Evolutionary conservation across 2,113 vertebrate genomes (phyloP).

Genomic region (Scatophagus argus): DNA sequence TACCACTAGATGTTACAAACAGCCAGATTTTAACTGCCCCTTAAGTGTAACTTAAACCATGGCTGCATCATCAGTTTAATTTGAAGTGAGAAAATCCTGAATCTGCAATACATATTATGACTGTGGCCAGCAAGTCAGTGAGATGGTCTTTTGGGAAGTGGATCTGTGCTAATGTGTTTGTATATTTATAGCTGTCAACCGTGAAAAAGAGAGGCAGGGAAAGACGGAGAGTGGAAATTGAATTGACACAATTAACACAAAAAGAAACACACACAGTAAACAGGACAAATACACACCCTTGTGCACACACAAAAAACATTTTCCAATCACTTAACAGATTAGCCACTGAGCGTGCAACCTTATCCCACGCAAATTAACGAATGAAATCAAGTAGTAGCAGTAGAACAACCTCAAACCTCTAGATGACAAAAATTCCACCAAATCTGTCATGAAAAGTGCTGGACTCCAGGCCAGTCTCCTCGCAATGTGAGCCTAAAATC

Average conservation of each 20-base stretch:
- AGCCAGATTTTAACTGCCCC: neutral
- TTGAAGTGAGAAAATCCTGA: conserved; percentile 1
- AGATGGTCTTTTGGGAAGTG: neutral
- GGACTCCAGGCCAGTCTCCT: neutral
- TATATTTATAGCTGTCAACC: neutral
- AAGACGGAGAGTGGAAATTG: neutral
- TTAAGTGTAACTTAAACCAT: neutral
- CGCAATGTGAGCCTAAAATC: conserved; percentile 12
- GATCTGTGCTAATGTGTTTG: neutral
- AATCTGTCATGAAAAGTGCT: neutral
- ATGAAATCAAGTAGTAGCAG: conserved; percentile 34
- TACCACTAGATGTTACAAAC: conserved; percentile 31
- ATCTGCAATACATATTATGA: neutral
- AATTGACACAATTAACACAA: neutral
- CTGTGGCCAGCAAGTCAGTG: neutral
- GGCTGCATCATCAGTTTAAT: conserved; percentile 12
- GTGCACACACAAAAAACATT: neutral
- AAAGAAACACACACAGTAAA: neutral
- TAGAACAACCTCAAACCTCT: neutral
- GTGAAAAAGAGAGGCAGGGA: neutral
- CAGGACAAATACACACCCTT: conserved; percentile 14
- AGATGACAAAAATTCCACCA: conserved; percentile 10
- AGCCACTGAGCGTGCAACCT: conserved; percentile 13
- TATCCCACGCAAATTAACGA: conserved; percentile 33
- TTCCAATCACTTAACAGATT: conserved; percentile 52